Evolutionary conservation across 2,888 invertebrate species (phyloP).

Genomic region (Lycaena phlaeas): DNA sequence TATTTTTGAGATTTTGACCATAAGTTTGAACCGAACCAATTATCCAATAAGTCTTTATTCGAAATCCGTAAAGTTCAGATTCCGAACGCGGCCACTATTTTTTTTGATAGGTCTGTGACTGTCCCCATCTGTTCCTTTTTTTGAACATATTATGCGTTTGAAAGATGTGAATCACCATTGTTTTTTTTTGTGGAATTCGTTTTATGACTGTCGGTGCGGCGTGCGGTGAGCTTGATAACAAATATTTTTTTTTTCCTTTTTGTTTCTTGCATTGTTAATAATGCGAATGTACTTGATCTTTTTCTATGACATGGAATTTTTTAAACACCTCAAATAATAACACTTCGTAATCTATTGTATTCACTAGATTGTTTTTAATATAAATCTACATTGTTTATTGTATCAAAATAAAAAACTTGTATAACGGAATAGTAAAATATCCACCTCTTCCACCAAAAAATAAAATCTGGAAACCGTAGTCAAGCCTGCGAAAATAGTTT

Average conservation of each 20-base stretch:
- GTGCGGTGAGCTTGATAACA: slow-evolving; percentile 12
- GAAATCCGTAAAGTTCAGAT: slow-evolving; percentile 31
- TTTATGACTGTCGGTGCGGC: slow-evolving; percentile 35
- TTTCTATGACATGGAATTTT: not conserved
- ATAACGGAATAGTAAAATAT: no score
- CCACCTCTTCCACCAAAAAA: no score
- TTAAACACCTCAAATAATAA: not conserved
- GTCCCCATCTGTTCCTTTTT: slow-evolving; percentile 68
- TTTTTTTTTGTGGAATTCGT: slow-evolving; percentile 18
- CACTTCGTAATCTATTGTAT: not conserved
- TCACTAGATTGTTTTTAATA: no score
- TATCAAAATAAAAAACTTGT: no score
- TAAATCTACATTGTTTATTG: no score
- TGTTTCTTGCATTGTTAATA: slow-evolving; percentile 2
- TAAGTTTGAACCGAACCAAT: no score
- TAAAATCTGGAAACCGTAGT: no score
- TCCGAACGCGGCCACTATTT: slow-evolving; percentile 42
- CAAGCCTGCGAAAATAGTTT: no score
- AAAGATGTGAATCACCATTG: slow-evolving; percentile 54
- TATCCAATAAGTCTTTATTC: no score
- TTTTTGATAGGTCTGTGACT: slow-evolving; percentile 47
- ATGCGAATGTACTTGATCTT: not conserved
- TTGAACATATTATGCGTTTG: slow-evolving; percentile 46
- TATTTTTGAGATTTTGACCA: slow-evolving; percentile 41
- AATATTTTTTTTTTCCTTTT: slow-evolving; percentile 3